Evolutionary conservation across 1,140 invertebrate species (phyloP), one percentile per base, ranked within the genome.

Genomic region (Venturia canescens): DNA sequence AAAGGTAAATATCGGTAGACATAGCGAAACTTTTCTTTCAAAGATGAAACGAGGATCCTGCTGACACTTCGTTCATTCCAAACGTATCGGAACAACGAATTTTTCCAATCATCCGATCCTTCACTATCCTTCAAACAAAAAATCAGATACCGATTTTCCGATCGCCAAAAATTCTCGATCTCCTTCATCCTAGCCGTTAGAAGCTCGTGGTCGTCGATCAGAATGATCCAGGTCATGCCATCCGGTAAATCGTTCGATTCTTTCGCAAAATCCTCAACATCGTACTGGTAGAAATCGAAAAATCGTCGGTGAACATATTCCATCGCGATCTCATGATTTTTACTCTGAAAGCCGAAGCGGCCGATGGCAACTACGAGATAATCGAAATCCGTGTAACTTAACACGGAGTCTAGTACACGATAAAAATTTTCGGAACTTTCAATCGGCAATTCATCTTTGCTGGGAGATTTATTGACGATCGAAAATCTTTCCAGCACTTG

Each of bases 1-100:
- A 88, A 86, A 0, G 87, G 88, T 15, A 66, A 23, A 34, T 88
- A 88, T 18, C 34, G 82, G 21, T 83, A 78, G 0, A 86, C 23
- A 29, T 82, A 87, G 0, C 74, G 18, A 53, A 86, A 88, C 11
- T 80, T 6, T 9, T 88, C 85, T 0, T 66, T 26, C 0, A 79
- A 23, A 1, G 79, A 80, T 1, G 84, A 29, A 0, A 87, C 48
- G 0, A 87, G 0, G 11, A 84, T 74, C 38, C 79, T 85, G 38
- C 83, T 81, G 5, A 88, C 78, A 9, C n/a, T 74, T 6, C 84
- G 81, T 16, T 60, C 70, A 0, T 29, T 78, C 87, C 87, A 89
- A 3, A 86, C 26, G 0, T 13, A 57, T 7, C 34, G 0, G 23
- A 85, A 75, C 50, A 83, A 72, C 50, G 81, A 34, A 82, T 26